phyloP scores from a whole-genome alignment of 2,797 vertebrate genomes.

The Craterocephalus amniculus region DNA sequence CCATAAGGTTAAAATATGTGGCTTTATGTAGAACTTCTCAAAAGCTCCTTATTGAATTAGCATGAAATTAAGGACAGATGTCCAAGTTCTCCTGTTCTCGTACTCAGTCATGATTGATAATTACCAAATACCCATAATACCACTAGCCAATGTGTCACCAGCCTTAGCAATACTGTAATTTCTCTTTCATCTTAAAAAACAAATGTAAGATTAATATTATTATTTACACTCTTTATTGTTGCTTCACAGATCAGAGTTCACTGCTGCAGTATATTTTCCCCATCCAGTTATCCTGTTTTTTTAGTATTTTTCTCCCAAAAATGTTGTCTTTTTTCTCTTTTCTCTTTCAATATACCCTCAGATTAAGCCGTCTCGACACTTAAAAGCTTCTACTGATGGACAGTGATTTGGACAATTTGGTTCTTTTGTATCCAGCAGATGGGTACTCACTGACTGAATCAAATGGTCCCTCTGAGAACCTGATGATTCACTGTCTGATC shows the following conservation, averaged over 20 bases:
- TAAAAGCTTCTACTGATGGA: conserved; percentile 34
- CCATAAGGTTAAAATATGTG: not conserved
- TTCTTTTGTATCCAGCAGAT: conserved; percentile 48
- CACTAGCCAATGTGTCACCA: not conserved
- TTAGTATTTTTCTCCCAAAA: not conserved
- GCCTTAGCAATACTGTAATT: not conserved
- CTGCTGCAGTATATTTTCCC: not conserved
- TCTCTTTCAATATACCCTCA: not conserved
- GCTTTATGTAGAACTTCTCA: not conserved
- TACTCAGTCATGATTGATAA: not conserved
- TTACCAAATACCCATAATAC: not conserved
- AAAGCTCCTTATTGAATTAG: too few relatives aligned
- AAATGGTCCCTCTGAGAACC: conserved; percentile 18
- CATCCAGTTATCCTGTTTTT: not conserved
- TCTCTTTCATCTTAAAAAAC: not conserved
- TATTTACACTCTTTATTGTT: not conserved
- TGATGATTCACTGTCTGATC: conserved; percentile 48
- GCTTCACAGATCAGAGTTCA: not conserved
- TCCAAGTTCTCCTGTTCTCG: not conserved
- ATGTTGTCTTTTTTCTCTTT: not conserved
- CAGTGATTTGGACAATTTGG: conserved; percentile 55
- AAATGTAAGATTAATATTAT: not conserved
- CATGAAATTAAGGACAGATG: too few relatives aligned
- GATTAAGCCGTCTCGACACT: conserved; percentile 16
- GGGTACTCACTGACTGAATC: conserved; percentile 29